These are phyloP conservation scores for Rallus limicola DNA, from an alignment of 2,113 vertebrate genomes.

Conservation along the genomic window DNA sequence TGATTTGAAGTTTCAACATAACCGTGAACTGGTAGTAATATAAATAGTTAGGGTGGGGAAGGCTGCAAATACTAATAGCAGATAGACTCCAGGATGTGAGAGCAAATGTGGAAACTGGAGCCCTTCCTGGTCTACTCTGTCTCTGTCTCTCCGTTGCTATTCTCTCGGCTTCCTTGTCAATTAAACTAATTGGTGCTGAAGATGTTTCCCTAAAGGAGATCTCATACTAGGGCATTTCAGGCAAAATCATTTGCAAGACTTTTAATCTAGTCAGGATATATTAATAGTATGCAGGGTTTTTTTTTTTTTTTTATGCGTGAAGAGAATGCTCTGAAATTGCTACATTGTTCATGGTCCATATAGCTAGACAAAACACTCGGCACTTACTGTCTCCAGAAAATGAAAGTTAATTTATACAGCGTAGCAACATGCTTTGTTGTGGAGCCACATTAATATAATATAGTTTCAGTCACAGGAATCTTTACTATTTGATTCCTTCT, in stretches of 20 bases:
- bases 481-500: constrained; percentile 1
- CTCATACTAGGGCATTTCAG: constrained; percentile 69
- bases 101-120: constrained; percentile 13
- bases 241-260: constrained; percentile 72
- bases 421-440: constrained; percentile 21
- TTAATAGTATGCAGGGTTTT: constrained; percentile 58
- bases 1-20: not conserved
- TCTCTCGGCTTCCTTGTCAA: constrained; percentile 71
- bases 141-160: constrained; percentile 52
- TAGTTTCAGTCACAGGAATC: not conserved
- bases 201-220: constrained; percentile 74
- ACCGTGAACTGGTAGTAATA: not conserved
- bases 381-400: constrained; percentile 64
- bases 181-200: constrained; percentile 78
- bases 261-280: constrained; percentile 75
- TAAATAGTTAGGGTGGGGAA: not conserved
- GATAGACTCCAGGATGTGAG: not conserved
- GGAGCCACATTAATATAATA: not conserved
- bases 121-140: constrained; percentile 5
- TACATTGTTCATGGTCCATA: constrained; percentile 44
- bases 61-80: not conserved
- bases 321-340: constrained; percentile 54
- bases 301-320: constrained; percentile 20
- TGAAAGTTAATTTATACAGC: constrained; percentile 57
- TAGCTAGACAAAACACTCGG: constrained; percentile 54